Evolutionary conservation across 35 echinoderm and acorn worm species (phyloP), one percentile per base, ranked within the genome.

Genomic region (Ophioderma brevispina): DNA sequence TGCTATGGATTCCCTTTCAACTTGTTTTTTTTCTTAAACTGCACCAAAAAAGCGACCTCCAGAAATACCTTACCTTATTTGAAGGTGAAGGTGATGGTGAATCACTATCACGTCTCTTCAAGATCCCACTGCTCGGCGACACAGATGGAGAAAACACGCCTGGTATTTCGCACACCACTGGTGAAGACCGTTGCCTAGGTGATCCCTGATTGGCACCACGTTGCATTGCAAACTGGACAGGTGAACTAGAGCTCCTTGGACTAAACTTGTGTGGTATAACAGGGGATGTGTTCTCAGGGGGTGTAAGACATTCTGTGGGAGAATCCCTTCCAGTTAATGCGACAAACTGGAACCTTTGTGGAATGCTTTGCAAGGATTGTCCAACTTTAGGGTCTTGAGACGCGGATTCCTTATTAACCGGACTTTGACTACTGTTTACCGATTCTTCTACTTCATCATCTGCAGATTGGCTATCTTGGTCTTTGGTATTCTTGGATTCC

Each of bases 11-110:
- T n/a, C n/a, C n/a, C n/a, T n/a, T n/a, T n/a, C n/a, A n/a, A n/a
- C n/a, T n/a, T n/a, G n/a, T n/a, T n/a, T n/a, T n/a, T n/a, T n/a
- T n/a, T n/a, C n/a, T n/a, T n/a, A n/a, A n/a, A n/a, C n/a, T n/a
- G n/a, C n/a, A n/a, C n/a, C n/a, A n/a, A n/a, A n/a, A n/a, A n/a
- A n/a, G n/a, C n/a, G n/a, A n/a, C n/a, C n/a, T n/a, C n/a, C n/a
- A n/a, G n/a, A n/a, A n/a, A 46, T 46, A 46, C 21, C 92, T 98
- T 82, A 93, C 96, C 93, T 95, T 98, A 78, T 90, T 97, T 13
- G 49, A 64, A 33, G 83, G 83, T 64, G 92, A 91, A 21, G 96
- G 96, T 23, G 96, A 98, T 38, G 96, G 90, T n/a, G 96, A 92
- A 80, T 95, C 86, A 52, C 85, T 92, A 19, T 96, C 82, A 28